phyloP scores from a whole-genome alignment of 2,797 vertebrate genomes.

The Strix occidentalis region DNA sequence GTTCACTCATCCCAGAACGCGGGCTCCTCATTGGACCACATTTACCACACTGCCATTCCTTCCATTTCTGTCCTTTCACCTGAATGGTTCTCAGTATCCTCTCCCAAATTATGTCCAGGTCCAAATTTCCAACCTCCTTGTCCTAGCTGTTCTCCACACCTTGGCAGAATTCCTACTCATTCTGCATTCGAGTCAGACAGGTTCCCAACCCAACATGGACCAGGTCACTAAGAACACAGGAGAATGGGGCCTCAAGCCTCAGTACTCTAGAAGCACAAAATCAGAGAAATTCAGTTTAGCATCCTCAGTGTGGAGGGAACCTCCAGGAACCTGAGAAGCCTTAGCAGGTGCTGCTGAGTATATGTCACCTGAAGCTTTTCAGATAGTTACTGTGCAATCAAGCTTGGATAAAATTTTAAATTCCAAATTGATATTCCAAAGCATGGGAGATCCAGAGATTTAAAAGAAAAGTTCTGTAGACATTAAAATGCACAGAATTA shows the following conservation, averaged over 20 bases:
- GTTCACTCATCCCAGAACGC: not conserved
- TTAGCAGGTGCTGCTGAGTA: not conserved
- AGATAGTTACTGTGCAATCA: not conserved
- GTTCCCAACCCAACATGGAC: not conserved
- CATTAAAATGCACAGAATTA: not conserved
- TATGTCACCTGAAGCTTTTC: not conserved
- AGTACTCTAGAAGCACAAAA: not conserved
- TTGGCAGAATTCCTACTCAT: not conserved
- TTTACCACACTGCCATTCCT: not conserved
- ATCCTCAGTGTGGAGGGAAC: not conserved
- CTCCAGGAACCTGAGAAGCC: not conserved
- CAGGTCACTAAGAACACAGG: not conserved
- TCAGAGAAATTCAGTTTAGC: not conserved
- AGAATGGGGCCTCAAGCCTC: not conserved
- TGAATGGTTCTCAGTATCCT: not conserved
- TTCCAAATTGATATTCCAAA: not conserved
- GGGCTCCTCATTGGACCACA: not conserved
- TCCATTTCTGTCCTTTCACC: not conserved
- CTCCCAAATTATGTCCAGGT: not conserved
- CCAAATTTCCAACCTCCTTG: not conserved
- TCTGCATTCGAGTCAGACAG: not conserved
- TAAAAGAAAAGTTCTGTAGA: not conserved
- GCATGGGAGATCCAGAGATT: not conserved
- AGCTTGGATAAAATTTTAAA: not conserved
- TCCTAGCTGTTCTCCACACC: not conserved